Evolutionary conservation across 2,797 vertebrate species (phyloP).

Genomic region (Lagocephalus sceleratus): DNA sequence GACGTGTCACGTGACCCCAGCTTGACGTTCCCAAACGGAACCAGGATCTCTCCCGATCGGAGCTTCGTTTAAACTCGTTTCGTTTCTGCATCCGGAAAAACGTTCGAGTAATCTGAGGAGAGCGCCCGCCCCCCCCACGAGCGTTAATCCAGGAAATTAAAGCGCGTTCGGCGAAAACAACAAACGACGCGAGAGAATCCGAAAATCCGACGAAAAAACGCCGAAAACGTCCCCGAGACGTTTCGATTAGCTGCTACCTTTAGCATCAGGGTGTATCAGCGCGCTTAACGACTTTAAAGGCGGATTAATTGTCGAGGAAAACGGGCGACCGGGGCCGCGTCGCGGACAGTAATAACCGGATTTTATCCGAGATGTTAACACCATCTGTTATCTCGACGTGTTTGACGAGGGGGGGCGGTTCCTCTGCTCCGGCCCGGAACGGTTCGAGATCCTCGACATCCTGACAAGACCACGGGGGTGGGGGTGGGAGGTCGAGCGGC

Average conservation of each 20-base stretch:
- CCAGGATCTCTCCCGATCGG: slow-evolving; percentile 4
- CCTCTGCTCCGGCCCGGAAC: slow-evolving; percentile 28
- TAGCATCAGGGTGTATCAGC: slow-evolving; percentile 56
- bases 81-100: slow-evolving; percentile 14
- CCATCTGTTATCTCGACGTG: slow-evolving; percentile 54
- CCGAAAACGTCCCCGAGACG: slow-evolving; percentile 66
- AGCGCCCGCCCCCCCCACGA: too few species aligned
- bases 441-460: too few species aligned
- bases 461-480: too few species aligned
- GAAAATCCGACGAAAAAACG: slow-evolving; percentile 37
- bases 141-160: slow-evolving; percentile 10
- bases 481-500: too few species aligned
- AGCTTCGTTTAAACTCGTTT: slow-evolving; percentile 1
- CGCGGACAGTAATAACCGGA: slow-evolving; percentile 46
- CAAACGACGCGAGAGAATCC: too few species aligned
- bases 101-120: slow-evolving; percentile 20
- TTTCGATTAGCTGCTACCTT: slow-evolving; percentile 64
- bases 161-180: too few species aligned
- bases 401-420: slow-evolving; percentile 59
- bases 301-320: slow-evolving; percentile 66
- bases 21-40: background rate
- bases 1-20: too few species aligned
- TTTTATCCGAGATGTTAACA: slow-evolving; percentile 57
- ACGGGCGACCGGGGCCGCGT: slow-evolving; percentile 14
- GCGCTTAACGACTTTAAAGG: slow-evolving; percentile 62